Evolutionary conservation across 2,888 invertebrate genomes (phyloP).

Genomic region (Watsonalla binaria): DNA sequence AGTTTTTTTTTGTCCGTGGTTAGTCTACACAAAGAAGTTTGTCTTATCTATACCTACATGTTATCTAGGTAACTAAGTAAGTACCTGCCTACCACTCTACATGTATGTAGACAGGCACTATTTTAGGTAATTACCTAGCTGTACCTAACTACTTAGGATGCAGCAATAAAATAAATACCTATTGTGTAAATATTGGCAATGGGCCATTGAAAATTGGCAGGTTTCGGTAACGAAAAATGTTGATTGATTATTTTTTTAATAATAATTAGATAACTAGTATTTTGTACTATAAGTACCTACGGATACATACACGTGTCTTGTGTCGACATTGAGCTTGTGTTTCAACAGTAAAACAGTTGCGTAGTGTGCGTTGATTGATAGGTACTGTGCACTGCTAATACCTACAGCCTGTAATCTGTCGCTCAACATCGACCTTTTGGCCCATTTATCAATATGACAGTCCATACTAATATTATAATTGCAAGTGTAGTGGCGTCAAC

Average conservation of each 20-base stretch:
- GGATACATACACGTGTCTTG: constrained; percentile 51
- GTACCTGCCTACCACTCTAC: too few relatives aligned
- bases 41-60: background rate
- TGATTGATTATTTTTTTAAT: constrained; percentile 1
- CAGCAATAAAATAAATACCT: background rate
- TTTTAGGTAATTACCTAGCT: background rate
- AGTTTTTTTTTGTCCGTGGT: too few relatives aligned
- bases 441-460: constrained; percentile 37
- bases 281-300: constrained; percentile 26
- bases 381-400: constrained; percentile 25
- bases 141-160: background rate
- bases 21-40: background rate
- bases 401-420: constrained; percentile 49
- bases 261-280: background rate
- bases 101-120: background rate
- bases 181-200: constrained; percentile 3
- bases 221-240: background rate
- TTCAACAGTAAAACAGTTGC: constrained; percentile 56
- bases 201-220: background rate
- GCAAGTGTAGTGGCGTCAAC: too few relatives aligned
- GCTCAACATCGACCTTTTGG: constrained; percentile 46
- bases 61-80: background rate
- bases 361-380: constrained; percentile 70
- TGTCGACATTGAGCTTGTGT: constrained; percentile 52
- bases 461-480: too few relatives aligned